phyloP scores from a whole-genome alignment of 1,140 invertebrate species.

The Drosophila miranda region DNA sequence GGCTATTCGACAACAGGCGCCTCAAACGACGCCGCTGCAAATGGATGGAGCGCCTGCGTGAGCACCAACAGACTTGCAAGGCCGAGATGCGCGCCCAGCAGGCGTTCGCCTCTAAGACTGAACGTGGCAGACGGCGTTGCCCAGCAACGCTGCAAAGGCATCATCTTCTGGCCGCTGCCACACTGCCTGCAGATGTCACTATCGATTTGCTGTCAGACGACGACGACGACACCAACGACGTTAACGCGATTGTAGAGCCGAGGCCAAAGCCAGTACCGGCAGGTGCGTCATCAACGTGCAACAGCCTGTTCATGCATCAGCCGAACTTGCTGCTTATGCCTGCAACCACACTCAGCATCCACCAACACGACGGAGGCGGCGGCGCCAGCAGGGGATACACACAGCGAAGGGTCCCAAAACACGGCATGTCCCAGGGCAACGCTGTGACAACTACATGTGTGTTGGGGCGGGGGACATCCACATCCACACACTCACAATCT shows the following conservation, averaged over 20 bases:
- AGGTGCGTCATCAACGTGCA: neutral
- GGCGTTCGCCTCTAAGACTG: slow-evolving; percentile 57
- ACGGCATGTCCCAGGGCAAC: slow-evolving; percentile 7
- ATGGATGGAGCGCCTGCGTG: slow-evolving; percentile 64
- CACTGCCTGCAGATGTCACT: slow-evolving; percentile 64
- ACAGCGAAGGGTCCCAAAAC: too few species aligned
- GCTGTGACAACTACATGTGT: too few species aligned
- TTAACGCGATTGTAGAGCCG: too few species aligned
- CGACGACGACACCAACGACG: slow-evolving; percentile 8
- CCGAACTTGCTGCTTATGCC: slow-evolving; percentile 10
- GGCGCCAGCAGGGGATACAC: neutral
- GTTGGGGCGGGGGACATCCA: neutral
- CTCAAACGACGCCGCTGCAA: slow-evolving; percentile 59
- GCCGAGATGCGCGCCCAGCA: slow-evolving; percentile 35
- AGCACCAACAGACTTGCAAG: slow-evolving; percentile 44
- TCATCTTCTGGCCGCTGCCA: slow-evolving; percentile 38
- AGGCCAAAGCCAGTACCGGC: too few species aligned
- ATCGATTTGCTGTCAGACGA: slow-evolving; percentile 76
- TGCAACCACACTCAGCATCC: slow-evolving; percentile 11
- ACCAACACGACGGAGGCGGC: slow-evolving; percentile 4
- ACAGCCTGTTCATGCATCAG: neutral
- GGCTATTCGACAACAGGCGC: slow-evolving; percentile 71
- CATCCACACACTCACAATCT: too few species aligned
- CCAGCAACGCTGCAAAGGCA: neutral
- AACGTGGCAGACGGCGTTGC: slow-evolving; percentile 25